Conservation (phyloP, 2,113 vertebrate species). For the Piliocolobus tephrosceles region DNA sequence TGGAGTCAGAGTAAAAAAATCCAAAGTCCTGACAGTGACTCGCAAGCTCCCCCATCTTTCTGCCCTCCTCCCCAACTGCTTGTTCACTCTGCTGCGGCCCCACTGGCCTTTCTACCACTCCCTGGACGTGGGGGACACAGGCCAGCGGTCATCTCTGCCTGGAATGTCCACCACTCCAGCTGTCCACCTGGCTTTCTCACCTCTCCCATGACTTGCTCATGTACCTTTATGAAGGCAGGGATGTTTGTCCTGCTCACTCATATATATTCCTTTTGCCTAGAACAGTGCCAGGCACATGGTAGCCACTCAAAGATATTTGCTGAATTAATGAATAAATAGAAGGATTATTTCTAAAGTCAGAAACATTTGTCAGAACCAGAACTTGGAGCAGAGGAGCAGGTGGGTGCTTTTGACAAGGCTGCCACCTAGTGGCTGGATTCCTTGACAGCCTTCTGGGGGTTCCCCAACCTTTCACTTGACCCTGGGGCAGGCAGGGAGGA, state of each 20-base stretch:
- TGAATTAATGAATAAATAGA: not conserved
- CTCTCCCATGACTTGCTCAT: not conserved
- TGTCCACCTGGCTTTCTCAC: no score
- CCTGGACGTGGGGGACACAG: rapidly evolving
- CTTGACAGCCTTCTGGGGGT: not conserved
- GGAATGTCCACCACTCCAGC: not conserved
- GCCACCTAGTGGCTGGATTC: conserved; percentile 50
- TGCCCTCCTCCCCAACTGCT: not conserved
- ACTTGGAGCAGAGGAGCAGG: rapidly evolving
- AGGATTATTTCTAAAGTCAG: not conserved
- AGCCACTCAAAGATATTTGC: not conserved
- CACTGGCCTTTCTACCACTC: no score
- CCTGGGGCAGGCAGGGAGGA: not conserved
- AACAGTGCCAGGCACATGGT: not conserved
- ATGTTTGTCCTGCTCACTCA: not conserved
- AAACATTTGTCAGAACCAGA: not conserved
- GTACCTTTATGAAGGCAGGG: not conserved
- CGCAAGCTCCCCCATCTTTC: not conserved
- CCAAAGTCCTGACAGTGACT: not conserved
- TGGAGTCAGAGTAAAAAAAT: not conserved
- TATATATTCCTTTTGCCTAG: not conserved
- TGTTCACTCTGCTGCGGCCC: not conserved
- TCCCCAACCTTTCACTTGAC: not conserved
- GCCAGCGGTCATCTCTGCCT: not conserved
- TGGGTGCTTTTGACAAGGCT: not conserved